Evolutionary conservation across 2,888 invertebrate genomes (phyloP).

Genomic region (Aleiodes leptofemur): DNA sequence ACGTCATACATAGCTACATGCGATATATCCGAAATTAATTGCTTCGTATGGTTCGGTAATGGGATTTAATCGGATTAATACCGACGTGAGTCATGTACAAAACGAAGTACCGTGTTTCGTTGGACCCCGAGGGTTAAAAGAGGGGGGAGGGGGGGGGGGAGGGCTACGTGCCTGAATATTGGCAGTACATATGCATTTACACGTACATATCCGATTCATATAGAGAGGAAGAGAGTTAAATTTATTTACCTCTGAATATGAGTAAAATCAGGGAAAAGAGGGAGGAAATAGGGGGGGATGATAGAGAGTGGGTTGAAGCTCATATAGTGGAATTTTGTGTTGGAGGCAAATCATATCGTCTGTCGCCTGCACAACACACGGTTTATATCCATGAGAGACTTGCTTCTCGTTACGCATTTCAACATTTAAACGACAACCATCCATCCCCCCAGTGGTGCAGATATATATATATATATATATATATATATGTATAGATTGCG

Average conservation of each 20-base stretch:
- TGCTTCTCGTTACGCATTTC: slow-evolving; percentile 63
- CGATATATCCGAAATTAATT: slow-evolving; percentile 60
- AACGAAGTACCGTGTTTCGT: slow-evolving; percentile 22
- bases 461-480: neutral
- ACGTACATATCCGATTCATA: slow-evolving; percentile 14
- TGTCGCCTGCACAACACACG: slow-evolving; percentile 33
- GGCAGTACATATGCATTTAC: slow-evolving; percentile 48
- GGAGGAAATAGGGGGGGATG: neutral
- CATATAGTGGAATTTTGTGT: slow-evolving; percentile 52
- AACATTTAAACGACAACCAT: slow-evolving; percentile 66
- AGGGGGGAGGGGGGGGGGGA: too few relatives aligned
- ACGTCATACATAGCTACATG: slow-evolving; percentile 53
- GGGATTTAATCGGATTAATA: slow-evolving; percentile 65
- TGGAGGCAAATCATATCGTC: slow-evolving; percentile 55
- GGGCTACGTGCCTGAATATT: slow-evolving; percentile 42
- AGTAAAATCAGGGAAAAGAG: neutral
- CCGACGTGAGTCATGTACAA: slow-evolving; percentile 55
- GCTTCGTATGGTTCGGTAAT: slow-evolving; percentile 59
- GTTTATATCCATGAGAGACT: slow-evolving; percentile 18
- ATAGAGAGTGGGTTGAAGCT: too few relatives aligned
- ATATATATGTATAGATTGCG: too few relatives aligned
- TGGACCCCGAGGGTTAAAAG: slow-evolving; percentile 22
- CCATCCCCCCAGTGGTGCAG: slow-evolving; percentile 46
- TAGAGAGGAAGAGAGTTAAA: slow-evolving; percentile 5
- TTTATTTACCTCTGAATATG: slow-evolving; percentile 21